phyloP scores from a whole-genome alignment of 1,140 invertebrate genomes.

The Subanguina moxae region DNA sequence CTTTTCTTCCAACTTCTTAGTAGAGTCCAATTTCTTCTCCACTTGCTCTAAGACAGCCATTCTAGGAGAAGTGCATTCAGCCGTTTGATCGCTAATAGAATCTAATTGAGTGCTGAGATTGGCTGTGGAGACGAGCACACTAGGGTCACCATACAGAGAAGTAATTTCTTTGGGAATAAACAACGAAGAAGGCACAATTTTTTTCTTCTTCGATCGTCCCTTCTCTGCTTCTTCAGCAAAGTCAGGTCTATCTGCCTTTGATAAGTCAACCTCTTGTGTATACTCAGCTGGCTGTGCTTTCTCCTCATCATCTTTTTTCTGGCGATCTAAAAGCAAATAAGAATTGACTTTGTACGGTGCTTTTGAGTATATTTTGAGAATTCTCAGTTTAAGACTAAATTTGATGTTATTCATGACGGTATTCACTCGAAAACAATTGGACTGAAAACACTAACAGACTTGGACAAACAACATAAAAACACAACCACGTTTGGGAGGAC shows the following conservation, averaged over 20 bases:
- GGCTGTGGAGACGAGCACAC: conserved; percentile 6
- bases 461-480: too few relatives aligned
- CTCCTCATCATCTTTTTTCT: background rate
- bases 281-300: background rate
- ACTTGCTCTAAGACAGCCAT: background rate
- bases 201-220: conserved; percentile 14
- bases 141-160: conserved; percentile 25
- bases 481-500: background rate
- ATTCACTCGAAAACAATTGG: too few relatives aligned
- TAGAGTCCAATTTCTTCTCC: conserved; percentile 3
- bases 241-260: background rate
- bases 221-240: background rate
- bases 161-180: conserved; percentile 32
- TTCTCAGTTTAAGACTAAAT: too few relatives aligned
- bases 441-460: too few relatives aligned
- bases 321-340: background rate
- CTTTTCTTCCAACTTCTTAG: conserved; percentile 10
- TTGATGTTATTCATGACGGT: too few relatives aligned
- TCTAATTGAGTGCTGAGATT: background rate
- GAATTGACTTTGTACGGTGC: too few relatives aligned
- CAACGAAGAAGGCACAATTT: conserved; percentile 12
- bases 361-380: too few relatives aligned
- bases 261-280: background rate
- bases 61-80: conserved; percentile 3
- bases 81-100: conserved; percentile 3